Base-by-base conservation (phyloP, 2,888 invertebrate species). In the Tetropium fuscum region DNA sequence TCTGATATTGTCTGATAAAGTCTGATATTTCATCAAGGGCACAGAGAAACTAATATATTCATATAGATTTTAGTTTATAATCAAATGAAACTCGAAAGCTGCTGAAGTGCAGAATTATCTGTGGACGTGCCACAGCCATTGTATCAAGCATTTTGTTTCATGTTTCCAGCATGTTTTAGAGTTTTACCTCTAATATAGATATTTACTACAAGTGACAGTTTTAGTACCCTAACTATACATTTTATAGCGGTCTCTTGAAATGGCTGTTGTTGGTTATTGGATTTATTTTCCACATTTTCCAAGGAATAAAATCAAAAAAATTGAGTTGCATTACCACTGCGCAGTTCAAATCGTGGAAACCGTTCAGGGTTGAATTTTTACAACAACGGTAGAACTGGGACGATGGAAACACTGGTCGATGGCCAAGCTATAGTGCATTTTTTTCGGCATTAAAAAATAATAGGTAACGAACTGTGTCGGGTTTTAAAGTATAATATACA, bases 191-290 rank as follows among this genome's bases (percentile, higher is more conserved):
- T 68, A 63, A 61, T 64, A 68, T 65, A 64, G 64, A 67, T 67
- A 68, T 68, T 68, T 60, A 68, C 63, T 53, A 40, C 32, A 47
- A 63, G 59, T 61, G 64, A 68, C 67, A 63, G 59, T 68, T 68
- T 68, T 63, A 64, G 58, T 63, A 58, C 60, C 55, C 54, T 49
- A 44, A 59, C 53, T 57, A 48, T 53, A 61, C 63, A 47, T 53
- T 65, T 68, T 68, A 68, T 60, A 45, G 63, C 56, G 57, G 65
- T 60, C 63, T 61, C 61, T 65, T 68, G 58, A 54, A 65, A 66
- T 63, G 60, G 65, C 60, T 63, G 58, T 61, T 65, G 61, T 63
- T 68, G 63, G 60, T 63, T 54, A 34, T 34, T 34, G 62, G 63
- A 63, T 64, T 67, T 67, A 67, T 54, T 54, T 58, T 63, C 20